These are phyloP conservation scores for Amiota minor DNA, from an alignment of 2,888 invertebrate genomes.

Conservation along the genomic window DNA sequence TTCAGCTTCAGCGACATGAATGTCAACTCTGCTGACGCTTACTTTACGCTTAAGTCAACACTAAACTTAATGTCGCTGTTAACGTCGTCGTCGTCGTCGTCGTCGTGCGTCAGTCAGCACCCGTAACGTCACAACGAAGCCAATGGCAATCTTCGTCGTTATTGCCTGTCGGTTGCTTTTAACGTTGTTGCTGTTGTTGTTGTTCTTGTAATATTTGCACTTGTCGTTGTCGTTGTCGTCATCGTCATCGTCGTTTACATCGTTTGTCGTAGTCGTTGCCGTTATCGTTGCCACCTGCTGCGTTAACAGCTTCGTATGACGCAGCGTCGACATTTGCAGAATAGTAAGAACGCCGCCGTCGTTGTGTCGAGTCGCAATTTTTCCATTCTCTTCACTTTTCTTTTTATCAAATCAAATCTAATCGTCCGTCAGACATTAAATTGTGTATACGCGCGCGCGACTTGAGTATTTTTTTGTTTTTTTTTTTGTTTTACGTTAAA, in stretches of 20 bases:
- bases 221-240: neutral
- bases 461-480: neutral
- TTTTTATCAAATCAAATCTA: neutral
- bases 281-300: neutral
- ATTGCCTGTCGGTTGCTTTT: no score
- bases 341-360: slow-evolving; percentile 60
- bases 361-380: slow-evolving; percentile 58
- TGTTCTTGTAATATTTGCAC: no score
- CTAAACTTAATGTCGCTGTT: no score
- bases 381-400: neutral
- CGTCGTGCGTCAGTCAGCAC: no score
- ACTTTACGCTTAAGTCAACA: no score
- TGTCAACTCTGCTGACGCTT: no score
- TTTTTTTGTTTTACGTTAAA: neutral
- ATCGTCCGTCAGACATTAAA: neutral
- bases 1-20: no score
- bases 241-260: neutral
- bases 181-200: no score
- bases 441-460: slow-evolving; percentile 4
- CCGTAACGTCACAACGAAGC: no score
- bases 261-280: no score
- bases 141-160: no score
- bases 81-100: no score
- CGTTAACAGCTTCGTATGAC: slow-evolving; percentile 15
- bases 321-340: neutral